Conservation (phyloP, 2,113 vertebrate genomes). For the Proteles cristata region DNA sequence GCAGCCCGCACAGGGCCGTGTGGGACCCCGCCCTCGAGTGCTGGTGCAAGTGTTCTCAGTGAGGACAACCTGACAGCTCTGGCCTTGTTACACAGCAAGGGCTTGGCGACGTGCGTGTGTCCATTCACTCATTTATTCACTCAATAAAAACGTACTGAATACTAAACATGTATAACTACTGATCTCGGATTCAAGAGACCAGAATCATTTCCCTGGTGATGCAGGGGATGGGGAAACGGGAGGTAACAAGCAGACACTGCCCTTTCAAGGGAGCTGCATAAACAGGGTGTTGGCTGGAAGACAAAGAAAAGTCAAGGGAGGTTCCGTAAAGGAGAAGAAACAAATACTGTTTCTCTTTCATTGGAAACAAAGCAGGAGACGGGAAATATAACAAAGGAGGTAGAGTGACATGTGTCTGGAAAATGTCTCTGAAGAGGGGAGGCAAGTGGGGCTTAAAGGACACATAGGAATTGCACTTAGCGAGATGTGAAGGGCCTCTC, state of each 20-base stretch:
- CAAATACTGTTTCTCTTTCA: not conserved
- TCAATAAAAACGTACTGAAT: not conserved
- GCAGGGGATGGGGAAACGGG: accelerated
- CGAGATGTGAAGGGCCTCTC: not conserved
- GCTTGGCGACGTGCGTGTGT: accelerated
- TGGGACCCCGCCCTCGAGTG: accelerated
- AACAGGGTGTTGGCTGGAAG: not conserved
- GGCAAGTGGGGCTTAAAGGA: not conserved
- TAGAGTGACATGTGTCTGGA: too few species aligned
- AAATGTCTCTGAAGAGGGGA: not conserved
- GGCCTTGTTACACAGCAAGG: too few species aligned
- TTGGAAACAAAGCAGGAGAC: not conserved
- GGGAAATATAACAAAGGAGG: not conserved
- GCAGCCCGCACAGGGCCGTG: accelerated
- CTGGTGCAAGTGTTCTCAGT: accelerated
- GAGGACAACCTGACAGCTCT: accelerated
- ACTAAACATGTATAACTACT: not conserved
- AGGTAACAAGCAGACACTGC: accelerated
- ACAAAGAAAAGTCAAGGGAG: not conserved
- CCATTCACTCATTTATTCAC: accelerated
- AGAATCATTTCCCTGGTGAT: not conserved
- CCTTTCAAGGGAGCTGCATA: not conserved
- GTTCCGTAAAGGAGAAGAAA: not conserved
- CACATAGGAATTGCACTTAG: too few species aligned
- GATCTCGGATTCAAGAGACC: not conserved